Base-by-base conservation (phyloP, 2,797 vertebrate species). In the Neoniphon sammara region DNA sequence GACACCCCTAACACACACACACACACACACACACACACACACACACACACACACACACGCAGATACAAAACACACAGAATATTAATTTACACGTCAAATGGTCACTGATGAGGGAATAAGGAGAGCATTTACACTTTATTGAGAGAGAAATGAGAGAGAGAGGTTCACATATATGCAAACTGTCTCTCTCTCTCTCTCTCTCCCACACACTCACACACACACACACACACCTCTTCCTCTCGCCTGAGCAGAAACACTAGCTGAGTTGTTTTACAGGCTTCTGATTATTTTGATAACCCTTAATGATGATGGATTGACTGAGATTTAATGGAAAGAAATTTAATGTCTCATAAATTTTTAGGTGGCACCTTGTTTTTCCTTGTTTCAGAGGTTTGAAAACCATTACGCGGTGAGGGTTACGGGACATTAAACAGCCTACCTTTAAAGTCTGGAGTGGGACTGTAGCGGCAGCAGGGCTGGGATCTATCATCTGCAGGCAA, bases 231-330 rank as follows among this genome's bases (percentile, higher is more conserved):
- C 5, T 55, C 31, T 54, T 70, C 49, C 49, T 67, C 2, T 0
- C 4, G 15, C 49, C 49, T 77, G 23, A 30, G 44, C 21, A 0
- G 4, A 69, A 78, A 73, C 72, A 64, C 58, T 21, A 53, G 39
- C 80, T 59, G 42, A 82, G 59, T 56, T 68, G 76, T 85, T 87
- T 88, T 84, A 81, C 80, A 83, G 81, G 54, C 75, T 44, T n/a
- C 9, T 85, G 84, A 86, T 87, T 91, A 88, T 91, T 90, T 83
- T 83, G 69, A 78, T 83, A 89, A 86, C 27, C 52, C 63, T 42
- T 86, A 85, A 89, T 81, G 87, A 85, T 90, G 89, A 91, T 82
- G 79, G 86, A 92, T 87, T 86, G 82, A 80, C 66, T 68, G 68
- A 58, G 57, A 71, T 85, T 86, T 78, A 72, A 87, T 79, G 78